Percentiles rank a stretch among this genome's conserved stretches.
Evolutionary conservation across 1,140 invertebrate genomes (phyloP).

Genomic region (Eueides isabella): DNA sequence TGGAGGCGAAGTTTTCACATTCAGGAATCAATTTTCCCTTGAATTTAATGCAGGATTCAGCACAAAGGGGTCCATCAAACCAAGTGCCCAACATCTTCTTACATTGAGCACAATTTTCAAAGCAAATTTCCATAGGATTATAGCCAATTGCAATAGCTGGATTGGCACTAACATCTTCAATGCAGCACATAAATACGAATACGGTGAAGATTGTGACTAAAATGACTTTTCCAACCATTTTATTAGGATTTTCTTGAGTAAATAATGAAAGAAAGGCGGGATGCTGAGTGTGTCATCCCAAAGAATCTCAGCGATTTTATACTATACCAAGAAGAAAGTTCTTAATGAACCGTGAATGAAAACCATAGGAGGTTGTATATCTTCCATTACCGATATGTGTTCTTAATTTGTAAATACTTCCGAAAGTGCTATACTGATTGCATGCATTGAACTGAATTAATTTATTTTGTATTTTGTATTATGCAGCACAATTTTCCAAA

Average conservation of each 20-base stretch:
- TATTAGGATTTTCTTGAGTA: neutral
- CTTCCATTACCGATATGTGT: slow-evolving; percentile 30
- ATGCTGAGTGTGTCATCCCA: slow-evolving; percentile 3
- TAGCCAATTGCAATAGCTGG: slow-evolving; percentile 59
- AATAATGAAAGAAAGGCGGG: slow-evolving; percentile 5
- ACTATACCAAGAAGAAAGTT: slow-evolving; percentile 42
- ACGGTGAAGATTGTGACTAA: neutral
- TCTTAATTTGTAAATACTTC: slow-evolving; percentile 14
- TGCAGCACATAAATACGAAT: neutral
- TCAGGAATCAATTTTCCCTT: slow-evolving; percentile 92
- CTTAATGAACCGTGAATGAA: slow-evolving; percentile 52
- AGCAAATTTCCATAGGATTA: slow-evolving; percentile 85
- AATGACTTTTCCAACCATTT: slow-evolving; percentile 19
- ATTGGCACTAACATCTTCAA: slow-evolving; percentile 8
- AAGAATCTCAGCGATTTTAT: slow-evolving; percentile 47
- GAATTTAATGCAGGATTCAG: slow-evolving; percentile 90
- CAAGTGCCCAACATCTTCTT: slow-evolving; percentile 93
- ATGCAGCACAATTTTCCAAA: neutral
- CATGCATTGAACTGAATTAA: neutral
- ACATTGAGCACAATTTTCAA: slow-evolving; percentile 93
- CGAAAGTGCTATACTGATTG: neutral
- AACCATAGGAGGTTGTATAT: slow-evolving; percentile 34
- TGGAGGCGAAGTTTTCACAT: slow-evolving; percentile 90
- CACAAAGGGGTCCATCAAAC: slow-evolving; percentile 92
- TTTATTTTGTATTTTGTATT: neutral